These are phyloP conservation scores for Dufourea novaeangliae DNA, from an alignment of 1,140 invertebrate species.

Conservation along the genomic window DNA sequence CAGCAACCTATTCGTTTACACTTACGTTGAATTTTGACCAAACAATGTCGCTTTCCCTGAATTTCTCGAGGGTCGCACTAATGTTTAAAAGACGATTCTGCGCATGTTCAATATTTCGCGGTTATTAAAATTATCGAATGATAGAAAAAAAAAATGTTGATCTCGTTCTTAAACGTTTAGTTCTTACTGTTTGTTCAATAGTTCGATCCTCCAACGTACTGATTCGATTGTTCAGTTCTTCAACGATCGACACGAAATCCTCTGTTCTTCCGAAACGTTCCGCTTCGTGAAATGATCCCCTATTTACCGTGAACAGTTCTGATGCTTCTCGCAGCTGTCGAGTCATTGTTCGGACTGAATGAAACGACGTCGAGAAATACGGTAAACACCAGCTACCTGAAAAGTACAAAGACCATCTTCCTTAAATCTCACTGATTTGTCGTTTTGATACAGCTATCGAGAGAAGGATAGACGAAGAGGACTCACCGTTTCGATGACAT, in stretches of 20 bases:
- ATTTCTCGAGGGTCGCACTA: conserved; percentile 54
- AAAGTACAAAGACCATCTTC: conserved; percentile 49
- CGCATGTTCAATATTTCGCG: conserved; percentile 23
- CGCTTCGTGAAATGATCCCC: not conserved
- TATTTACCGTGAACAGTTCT: not conserved
- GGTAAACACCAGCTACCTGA: conserved; percentile 71
- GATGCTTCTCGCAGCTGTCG: not conserved
- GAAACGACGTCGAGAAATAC: conserved; percentile 37
- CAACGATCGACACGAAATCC: not conserved
- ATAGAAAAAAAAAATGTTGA: conserved; percentile 14
- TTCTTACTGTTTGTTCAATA: conserved; percentile 67
- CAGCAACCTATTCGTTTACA: conserved; percentile 14
- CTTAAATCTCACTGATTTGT: conserved; percentile 23
- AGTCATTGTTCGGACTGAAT: not conserved
- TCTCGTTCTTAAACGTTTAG: conserved; percentile 9
- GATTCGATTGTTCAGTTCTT: conserved; percentile 58
- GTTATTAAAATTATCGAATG: not conserved
- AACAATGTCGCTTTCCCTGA: conserved; percentile 43
- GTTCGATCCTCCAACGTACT: conserved; percentile 66
- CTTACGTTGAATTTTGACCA: conserved; percentile 67
- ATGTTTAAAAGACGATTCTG: conserved; percentile 66
- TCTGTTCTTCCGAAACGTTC: not conserved
- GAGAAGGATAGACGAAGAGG: conserved; percentile 82
- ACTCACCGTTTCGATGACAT: conserved; percentile 77
- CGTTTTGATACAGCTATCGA: conserved; percentile 71